A percentile compares a stretch with the other conserved stretches of the same genome.
phyloP scores from a whole-genome alignment of 1,140 invertebrate species.

The Zaprionus capensis region DNA sequence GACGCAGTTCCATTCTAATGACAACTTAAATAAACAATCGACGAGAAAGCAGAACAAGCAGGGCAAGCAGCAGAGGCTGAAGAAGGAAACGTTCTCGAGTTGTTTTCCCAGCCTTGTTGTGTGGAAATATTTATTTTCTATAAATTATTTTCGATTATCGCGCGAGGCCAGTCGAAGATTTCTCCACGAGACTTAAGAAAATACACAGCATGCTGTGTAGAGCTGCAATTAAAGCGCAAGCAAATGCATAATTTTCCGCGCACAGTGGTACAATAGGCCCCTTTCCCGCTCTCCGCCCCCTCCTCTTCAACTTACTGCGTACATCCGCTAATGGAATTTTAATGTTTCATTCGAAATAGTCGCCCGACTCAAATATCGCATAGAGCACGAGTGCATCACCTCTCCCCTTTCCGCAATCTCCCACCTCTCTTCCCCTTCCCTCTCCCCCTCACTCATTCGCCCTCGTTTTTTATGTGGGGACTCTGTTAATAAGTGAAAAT shows the following conservation, averaged over 20 bases:
- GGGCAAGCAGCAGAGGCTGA: conserved; percentile 2
- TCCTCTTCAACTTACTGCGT: conserved; percentile 1
- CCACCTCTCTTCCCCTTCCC: neutral
- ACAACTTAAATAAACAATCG: conserved; percentile 80
- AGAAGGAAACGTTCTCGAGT: conserved; percentile 43
- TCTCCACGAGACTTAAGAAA: conserved; percentile 50
- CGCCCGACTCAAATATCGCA: conserved; percentile 62
- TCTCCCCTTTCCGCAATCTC: conserved; percentile 6
- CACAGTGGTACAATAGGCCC: conserved; percentile 24
- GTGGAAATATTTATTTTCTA: conserved; percentile 81
- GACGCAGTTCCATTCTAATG: conserved; percentile 72
- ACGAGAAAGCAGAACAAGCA: neutral
- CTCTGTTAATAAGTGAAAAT: conserved; percentile 58
- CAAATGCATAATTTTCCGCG: conserved; percentile 75
- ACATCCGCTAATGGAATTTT: conserved; percentile 81
- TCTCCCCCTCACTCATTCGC: neutral
- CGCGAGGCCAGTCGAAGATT: neutral
- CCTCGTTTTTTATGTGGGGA: conserved; percentile 19
- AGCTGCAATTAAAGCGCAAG: conserved; percentile 75
- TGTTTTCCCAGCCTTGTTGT: conserved; percentile 69
- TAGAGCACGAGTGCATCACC: conserved; percentile 18
- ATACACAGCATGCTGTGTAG: conserved; percentile 32
- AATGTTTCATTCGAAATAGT: conserved; percentile 79
- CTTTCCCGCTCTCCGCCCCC: neutral
- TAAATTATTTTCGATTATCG: conserved; percentile 82